Percentiles rank a stretch among this genome's conserved stretches.
These are phyloP conservation scores for Halictus quadricinctus DNA, from an alignment of 2,888 invertebrate species.

Conservation along the genomic window DNA sequence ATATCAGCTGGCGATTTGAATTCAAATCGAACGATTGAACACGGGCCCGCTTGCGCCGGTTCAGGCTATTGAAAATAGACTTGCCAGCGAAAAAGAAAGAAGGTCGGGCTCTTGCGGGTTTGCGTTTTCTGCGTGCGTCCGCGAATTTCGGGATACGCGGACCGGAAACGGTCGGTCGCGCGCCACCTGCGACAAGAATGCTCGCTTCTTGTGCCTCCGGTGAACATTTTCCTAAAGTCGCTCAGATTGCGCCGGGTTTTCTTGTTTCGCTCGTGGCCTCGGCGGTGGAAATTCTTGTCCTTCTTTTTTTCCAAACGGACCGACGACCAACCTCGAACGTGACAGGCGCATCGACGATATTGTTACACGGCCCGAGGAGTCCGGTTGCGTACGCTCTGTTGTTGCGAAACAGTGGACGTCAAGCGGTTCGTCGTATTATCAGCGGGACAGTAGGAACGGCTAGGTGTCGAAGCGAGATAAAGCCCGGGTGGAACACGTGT, in stretches of 20 bases:
- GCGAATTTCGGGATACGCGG: background rate
- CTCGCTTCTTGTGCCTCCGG: background rate
- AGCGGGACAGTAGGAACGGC: background rate
- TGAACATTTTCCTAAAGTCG: background rate
- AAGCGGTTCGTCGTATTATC: background rate
- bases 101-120: background rate
- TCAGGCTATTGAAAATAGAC: constrained; percentile 28
- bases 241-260: background rate
- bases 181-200: constrained; percentile 2
- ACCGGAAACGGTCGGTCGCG: background rate
- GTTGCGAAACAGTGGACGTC: constrained; percentile 39
- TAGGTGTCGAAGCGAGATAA: background rate
- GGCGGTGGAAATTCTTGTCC: background rate
- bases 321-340: background rate
- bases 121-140: background rate
- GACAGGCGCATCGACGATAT: constrained; percentile 20
- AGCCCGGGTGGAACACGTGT: background rate
- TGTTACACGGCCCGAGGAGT: background rate
- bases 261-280: background rate
- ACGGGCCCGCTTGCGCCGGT: constrained; percentile 14
- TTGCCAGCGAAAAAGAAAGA: background rate
- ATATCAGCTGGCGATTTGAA: constrained; percentile 51
- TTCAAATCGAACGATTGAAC: constrained; percentile 47
- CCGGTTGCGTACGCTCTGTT: background rate
- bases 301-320: background rate